Evolutionary conservation across 2,113 vertebrate species (phyloP).

Genomic region (Colossoma macropomum): DNA sequence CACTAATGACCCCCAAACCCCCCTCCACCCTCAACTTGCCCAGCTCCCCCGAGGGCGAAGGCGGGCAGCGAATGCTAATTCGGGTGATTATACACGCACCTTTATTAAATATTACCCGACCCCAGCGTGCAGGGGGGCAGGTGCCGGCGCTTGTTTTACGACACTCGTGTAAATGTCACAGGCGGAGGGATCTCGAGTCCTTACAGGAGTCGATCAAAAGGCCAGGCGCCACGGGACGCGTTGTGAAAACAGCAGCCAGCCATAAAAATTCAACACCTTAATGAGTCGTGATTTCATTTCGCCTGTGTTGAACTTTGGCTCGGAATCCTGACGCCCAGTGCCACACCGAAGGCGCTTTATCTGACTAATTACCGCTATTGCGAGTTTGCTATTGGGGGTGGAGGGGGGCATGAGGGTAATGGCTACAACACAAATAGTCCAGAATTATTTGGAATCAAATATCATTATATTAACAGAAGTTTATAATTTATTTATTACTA

Average conservation of each 20-base stretch:
- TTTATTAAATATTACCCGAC: constrained; percentile 99
- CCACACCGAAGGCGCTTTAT: constrained; percentile 73
- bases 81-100: constrained; percentile 92
- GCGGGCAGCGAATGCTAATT: constrained; percentile 95
- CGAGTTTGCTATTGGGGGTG: constrained; percentile 71
- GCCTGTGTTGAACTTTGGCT: constrained; percentile 86
- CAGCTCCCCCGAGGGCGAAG: constrained; percentile 87
- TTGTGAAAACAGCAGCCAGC: constrained; percentile 94
- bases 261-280: constrained; percentile 95
- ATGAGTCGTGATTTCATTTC: constrained; percentile 95
- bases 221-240: constrained; percentile 93
- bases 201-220: constrained; percentile 93
- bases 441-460: too few relatives aligned
- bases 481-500: too few relatives aligned
- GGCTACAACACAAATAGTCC: too few relatives aligned
- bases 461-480: too few relatives aligned
- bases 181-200: constrained; percentile 84
- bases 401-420: neutral
- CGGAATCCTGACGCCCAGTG: constrained; percentile 73
- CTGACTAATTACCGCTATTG: constrained; percentile 84
- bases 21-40: constrained; percentile 79
- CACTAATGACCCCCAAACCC: constrained; percentile 85
- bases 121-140: constrained; percentile 81
- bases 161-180: constrained; percentile 99
- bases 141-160: constrained; percentile 94